Percentiles rank a stretch among this genome's conserved stretches.
Conservation (phyloP, 2,888 invertebrate genomes). For the Sinelater perroti region DNA sequence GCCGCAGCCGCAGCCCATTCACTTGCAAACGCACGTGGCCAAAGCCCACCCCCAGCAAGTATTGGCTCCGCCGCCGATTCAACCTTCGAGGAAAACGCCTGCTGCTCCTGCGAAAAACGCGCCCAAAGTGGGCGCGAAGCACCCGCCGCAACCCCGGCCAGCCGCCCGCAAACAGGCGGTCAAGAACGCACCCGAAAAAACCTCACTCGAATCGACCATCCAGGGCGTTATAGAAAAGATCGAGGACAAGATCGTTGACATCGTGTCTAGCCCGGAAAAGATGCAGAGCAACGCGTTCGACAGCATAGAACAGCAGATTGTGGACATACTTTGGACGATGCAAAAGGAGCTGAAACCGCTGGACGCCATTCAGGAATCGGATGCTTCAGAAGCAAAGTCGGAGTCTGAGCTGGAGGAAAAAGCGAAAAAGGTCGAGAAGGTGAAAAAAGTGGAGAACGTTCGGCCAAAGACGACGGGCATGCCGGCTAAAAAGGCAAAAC, state of each 20-base stretch:
- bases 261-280: conserved; percentile 25
- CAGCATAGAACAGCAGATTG: conserved; percentile 28
- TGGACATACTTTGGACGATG: conserved; percentile 22
- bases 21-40: no score
- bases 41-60: no score
- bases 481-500: background rate
- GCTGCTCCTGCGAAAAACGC: background rate
- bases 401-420: background rate
- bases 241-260: conserved; percentile 33
- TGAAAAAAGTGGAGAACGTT: background rate
- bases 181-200: background rate
- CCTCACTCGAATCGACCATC: conserved; percentile 20
- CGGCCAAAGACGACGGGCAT: conserved; percentile 8
- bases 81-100: no score
- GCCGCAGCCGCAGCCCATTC: no score
- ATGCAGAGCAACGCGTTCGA: conserved; percentile 25
- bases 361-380: conserved; percentile 8
- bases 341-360: conserved; percentile 3
- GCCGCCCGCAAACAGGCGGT: no score
- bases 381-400: background rate
- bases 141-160: background rate
- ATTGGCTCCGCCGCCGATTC: no score
- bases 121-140: background rate
- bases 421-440: background rate
- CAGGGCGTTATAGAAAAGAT: conserved; percentile 35